A percentile compares a stretch with the other conserved stretches of the same genome.
phyloP scores from a whole-genome alignment of 1,140 invertebrate species.

The Plutomurus gul region DNA sequence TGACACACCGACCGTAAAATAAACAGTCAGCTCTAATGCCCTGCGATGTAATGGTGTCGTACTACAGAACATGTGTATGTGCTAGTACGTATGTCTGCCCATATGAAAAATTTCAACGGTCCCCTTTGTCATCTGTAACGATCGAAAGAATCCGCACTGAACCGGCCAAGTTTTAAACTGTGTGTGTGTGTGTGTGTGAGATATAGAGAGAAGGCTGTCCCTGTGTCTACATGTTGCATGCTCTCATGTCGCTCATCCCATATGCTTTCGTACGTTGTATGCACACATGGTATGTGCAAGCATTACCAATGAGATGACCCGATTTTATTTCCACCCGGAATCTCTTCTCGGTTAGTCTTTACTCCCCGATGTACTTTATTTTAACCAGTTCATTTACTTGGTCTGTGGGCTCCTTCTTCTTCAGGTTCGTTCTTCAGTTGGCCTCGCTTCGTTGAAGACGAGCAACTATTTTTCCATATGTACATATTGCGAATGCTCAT shows the following conservation, averaged over 20 bases:
- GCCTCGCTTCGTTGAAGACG: no score
- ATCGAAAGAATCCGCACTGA: background rate
- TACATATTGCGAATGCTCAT: no score
- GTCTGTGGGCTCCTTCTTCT: no score
- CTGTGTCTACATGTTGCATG: no score
- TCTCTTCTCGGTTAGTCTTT: background rate
- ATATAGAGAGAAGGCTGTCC: no score
- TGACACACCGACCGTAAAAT: background rate
- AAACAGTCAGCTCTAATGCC: background rate
- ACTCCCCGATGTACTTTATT: background rate
- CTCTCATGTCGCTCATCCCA: no score
- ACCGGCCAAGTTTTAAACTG: conserved; percentile 3
- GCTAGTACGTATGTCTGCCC: background rate
- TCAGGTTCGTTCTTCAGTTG: no score
- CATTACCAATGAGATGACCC: background rate
- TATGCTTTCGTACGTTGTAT: no score
- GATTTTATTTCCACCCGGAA: background rate
- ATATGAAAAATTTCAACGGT: conserved; percentile 1
- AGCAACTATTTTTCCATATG: no score
- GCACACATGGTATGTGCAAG: background rate
- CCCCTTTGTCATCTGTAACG: conserved; percentile 11
- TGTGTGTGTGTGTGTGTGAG: no score
- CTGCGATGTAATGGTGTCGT: background rate
- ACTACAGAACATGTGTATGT: background rate
- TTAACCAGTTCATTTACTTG: no score